Conservation (phyloP, 1,140 invertebrate genomes). For the Drosophila subobscura region DNA sequence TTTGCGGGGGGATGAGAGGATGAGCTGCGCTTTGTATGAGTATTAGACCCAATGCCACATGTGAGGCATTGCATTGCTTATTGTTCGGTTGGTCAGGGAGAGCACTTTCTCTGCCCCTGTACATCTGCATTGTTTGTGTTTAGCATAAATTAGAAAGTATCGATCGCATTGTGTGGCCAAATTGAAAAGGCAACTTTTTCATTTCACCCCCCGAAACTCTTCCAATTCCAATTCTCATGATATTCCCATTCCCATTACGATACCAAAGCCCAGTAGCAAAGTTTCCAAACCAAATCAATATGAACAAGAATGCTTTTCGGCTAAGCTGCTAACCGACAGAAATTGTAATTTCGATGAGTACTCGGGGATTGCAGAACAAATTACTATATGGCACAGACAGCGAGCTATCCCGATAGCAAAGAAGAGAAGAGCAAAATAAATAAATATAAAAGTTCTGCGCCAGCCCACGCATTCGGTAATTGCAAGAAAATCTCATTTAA, state of each 20-base stretch:
- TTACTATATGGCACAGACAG: slow-evolving; percentile 12
- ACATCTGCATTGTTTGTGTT: slow-evolving; percentile 45
- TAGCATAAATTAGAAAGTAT: slow-evolving; percentile 71
- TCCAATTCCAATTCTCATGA: too few species aligned
- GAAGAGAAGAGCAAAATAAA: slow-evolving; percentile 33
- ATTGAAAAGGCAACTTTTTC: slow-evolving; percentile 48
- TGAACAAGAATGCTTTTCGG: slow-evolving; percentile 28
- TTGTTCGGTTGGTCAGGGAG: slow-evolving; percentile 40
- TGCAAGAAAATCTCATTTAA: slow-evolving; percentile 81
- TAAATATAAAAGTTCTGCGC: slow-evolving; percentile 51
- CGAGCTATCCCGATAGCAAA: neutral
- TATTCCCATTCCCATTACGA: neutral
- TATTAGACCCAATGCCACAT: slow-evolving; percentile 12
- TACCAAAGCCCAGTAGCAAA: neutral
- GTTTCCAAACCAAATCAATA: slow-evolving; percentile 31
- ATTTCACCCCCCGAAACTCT: neutral
- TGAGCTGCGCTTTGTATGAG: slow-evolving; percentile 10
- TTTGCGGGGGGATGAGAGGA: slow-evolving; percentile 13
- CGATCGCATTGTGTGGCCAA: slow-evolving; percentile 52
- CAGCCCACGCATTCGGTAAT: slow-evolving; percentile 59
- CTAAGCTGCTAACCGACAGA: slow-evolving; percentile 45
- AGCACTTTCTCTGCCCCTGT: slow-evolving; percentile 29
- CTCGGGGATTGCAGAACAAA: slow-evolving; percentile 27
- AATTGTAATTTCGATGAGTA: slow-evolving; percentile 52
- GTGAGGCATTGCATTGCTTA: slow-evolving; percentile 46